These are phyloP conservation scores for Meleagris gallopavo DNA, from an alignment of 2,113 vertebrate genomes.

Conservation along the genomic window DNA sequence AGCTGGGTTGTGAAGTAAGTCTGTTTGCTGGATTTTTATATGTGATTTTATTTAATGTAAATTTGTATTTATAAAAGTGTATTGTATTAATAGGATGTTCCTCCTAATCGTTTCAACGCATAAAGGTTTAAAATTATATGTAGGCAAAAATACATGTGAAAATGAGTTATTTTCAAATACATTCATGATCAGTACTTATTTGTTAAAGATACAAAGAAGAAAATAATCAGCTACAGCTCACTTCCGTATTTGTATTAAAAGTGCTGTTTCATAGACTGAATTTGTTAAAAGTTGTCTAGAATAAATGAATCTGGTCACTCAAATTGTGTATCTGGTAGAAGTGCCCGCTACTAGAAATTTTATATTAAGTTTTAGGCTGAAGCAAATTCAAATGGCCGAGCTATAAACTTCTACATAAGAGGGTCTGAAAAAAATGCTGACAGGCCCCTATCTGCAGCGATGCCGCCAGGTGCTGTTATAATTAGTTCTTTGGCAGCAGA, in stretches of 20 bases:
- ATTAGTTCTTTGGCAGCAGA: constrained; percentile 40
- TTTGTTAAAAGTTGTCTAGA: neutral
- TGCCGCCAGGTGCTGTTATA: constrained; percentile 52
- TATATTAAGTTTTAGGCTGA: neutral
- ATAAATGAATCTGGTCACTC: neutral
- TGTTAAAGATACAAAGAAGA: neutral
- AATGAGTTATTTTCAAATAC: neutral
- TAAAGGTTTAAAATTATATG: neutral
- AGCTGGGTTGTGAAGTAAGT: neutral
- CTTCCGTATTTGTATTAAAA: neutral
- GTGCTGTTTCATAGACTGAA: neutral
- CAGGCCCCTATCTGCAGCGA: neutral
- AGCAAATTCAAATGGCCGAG: neutral
- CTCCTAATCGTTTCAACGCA: neutral
- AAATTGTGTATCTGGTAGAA: neutral
- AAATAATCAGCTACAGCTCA: neutral
- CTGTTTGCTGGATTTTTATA: neutral
- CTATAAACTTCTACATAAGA: neutral
- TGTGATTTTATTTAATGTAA: neutral
- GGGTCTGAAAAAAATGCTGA: constrained; percentile 40
- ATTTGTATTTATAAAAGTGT: neutral
- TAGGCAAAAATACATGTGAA: neutral
- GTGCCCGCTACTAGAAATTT: neutral
- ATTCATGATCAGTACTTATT: neutral
- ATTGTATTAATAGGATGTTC: neutral